Percentiles rank a stretch among this genome's conserved stretches.
These are phyloP conservation scores for Gnathonemus longibarbis DNA, from an alignment of 2,113 vertebrate genomes.

Conservation along the genomic window DNA sequence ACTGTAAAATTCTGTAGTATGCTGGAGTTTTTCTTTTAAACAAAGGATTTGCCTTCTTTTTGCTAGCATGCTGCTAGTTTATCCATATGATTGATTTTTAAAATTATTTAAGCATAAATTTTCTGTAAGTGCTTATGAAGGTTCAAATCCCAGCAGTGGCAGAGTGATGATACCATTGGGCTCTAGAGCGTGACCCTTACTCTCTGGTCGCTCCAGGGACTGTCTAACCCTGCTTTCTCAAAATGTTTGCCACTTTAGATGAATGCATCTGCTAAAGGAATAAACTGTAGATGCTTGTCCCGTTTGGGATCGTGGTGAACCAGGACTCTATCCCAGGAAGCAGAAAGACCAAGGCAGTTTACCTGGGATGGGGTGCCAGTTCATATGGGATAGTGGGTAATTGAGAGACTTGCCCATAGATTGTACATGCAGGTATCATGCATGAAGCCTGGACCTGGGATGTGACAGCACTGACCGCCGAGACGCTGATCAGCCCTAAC, in stretches of 20 bases:
- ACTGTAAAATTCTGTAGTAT: not conserved
- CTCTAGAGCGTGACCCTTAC: not conserved
- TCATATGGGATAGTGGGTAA: not conserved
- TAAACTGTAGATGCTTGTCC: not conserved
- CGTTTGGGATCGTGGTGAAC: not conserved
- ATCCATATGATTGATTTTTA: not conserved
- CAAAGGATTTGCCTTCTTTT: not conserved
- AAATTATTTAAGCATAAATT: not conserved
- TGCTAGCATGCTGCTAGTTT: not conserved
- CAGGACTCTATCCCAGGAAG: not conserved
- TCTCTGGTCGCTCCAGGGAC: not conserved
- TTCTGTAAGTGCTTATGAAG: not conserved
- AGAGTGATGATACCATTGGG: not conserved
- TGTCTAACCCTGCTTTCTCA: not conserved
- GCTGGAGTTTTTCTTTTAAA: not conserved
- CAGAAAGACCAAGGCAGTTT: not conserved
- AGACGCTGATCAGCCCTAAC: not conserved
- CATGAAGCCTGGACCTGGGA: not conserved
- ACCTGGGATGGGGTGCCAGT: not conserved
- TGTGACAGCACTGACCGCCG: not conserved
- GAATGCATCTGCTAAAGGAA: not conserved
- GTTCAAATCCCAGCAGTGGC: not conserved
- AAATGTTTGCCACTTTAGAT: not conserved
- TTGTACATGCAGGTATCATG: not conserved
- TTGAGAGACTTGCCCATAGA: not conserved